Conservation (phyloP, 2,113 vertebrate genomes). For the Nothobranchius furzeri region DNA sequence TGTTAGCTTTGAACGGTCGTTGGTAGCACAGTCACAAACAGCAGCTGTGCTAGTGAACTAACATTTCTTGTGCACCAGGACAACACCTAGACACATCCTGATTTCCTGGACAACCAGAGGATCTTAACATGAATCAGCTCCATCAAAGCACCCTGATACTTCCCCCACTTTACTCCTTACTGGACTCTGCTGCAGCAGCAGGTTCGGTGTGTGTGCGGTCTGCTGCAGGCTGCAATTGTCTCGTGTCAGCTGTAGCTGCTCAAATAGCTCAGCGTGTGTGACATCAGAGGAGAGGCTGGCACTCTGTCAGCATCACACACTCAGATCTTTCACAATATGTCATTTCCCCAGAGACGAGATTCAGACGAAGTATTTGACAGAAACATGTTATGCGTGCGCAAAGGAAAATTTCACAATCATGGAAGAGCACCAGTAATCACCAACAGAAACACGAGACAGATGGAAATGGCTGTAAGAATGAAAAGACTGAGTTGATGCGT, state of each 20-base stretch:
- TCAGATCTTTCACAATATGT: not conserved
- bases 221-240: conserved; percentile 59
- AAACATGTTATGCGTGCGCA: not conserved
- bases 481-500: too few relatives aligned
- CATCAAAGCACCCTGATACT: conserved; percentile 29
- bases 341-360: not conserved
- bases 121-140: conserved; percentile 16
- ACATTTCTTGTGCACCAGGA: conserved; percentile 10
- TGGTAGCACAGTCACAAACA: too few relatives aligned
- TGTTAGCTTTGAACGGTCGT: too few relatives aligned
- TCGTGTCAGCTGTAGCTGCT: conserved; percentile 32
- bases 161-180: conserved; percentile 24
- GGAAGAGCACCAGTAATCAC: not conserved
- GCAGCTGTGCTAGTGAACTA: too few relatives aligned
- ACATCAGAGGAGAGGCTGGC: conserved; percentile 44
- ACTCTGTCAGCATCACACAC: conserved; percentile 12
- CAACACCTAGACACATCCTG: conserved; percentile 1
- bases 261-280: conserved; percentile 34
- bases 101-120: conserved; percentile 23
- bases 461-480: too few relatives aligned
- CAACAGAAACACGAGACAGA: too few relatives aligned
- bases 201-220: conserved; percentile 50
- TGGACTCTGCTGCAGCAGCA: conserved; percentile 43
- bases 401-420: conserved; percentile 2
- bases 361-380: conserved; percentile 11